These are phyloP conservation scores for Hoplodrina blanda DNA, from an alignment of 2,888 invertebrate species.

Conservation along the genomic window DNA sequence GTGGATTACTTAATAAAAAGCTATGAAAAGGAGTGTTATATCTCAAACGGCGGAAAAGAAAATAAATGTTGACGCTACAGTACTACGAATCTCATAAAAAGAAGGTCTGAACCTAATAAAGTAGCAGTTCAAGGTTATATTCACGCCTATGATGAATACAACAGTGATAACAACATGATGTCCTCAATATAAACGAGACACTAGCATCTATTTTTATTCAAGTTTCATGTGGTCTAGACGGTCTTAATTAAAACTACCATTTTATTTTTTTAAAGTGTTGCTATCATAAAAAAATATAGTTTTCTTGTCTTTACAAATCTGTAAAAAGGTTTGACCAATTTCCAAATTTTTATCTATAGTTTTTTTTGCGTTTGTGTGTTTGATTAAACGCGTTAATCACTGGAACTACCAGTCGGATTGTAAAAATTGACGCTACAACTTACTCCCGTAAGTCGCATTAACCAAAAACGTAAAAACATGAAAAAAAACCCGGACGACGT, in stretches of 20 bases:
- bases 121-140: constrained; percentile 8
- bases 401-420: too few relatives aligned
- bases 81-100: constrained; percentile 28
- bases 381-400: too few relatives aligned
- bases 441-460: too few relatives aligned
- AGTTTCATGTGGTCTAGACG: constrained; percentile 22
- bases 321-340: not conserved
- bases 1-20: not conserved
- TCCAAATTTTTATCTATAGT: not conserved
- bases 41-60: not conserved
- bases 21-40: not conserved
- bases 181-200: not conserved
- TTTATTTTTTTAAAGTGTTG: not conserved
- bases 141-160: not conserved
- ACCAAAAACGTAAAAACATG: too few relatives aligned
- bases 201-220: not conserved
- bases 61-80: constrained; percentile 3
- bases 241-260: not conserved
- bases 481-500: too few relatives aligned
- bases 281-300: not conserved
- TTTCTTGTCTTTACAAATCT: not conserved
- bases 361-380: too few relatives aligned
- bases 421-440: too few relatives aligned
- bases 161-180: constrained; percentile 11
- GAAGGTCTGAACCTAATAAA: constrained; percentile 1